These are phyloP conservation scores for Peromyscus leucopus DNA, from an alignment of 2,113 vertebrate genomes.

Conservation along the genomic window DNA sequence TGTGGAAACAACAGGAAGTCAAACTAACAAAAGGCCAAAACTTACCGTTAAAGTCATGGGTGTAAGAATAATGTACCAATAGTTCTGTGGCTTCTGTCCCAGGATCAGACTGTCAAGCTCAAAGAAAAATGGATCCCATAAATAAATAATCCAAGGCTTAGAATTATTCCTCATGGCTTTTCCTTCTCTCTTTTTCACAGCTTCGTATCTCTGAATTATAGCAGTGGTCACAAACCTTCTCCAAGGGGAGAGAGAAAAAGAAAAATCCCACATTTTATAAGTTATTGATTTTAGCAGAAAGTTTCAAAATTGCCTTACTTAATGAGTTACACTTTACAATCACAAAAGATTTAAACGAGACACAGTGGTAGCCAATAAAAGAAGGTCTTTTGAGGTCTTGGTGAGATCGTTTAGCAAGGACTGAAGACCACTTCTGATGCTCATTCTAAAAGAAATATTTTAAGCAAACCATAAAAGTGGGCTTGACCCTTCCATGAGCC, in stretches of 20 bases:
- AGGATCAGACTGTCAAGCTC: constrained; percentile 79
- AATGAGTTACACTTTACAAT: constrained; percentile 73
- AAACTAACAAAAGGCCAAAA: constrained; percentile 70
- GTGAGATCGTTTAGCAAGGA: constrained; percentile 88
- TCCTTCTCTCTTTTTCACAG: constrained; percentile 67
- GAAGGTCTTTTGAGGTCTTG: constrained; percentile 85
- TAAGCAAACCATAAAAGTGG: constrained; percentile 92
- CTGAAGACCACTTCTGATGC: constrained; percentile 89
- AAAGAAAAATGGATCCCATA: constrained; percentile 83
- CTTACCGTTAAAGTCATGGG: constrained; percentile 74
- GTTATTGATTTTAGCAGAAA: constrained; percentile 85
- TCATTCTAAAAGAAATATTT: constrained; percentile 90
- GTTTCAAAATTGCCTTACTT: constrained; percentile 82
- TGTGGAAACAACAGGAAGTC: constrained; percentile 69
- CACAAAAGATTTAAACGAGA: constrained; percentile 75
- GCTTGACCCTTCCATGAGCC: constrained; percentile 90
- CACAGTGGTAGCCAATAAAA: constrained; percentile 74
- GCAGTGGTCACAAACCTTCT: constrained; percentile 69
- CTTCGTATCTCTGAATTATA: constrained; percentile 73
- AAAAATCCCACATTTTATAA: constrained; percentile 81
- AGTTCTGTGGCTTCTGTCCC: background rate
- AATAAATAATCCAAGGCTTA: constrained; percentile 80
- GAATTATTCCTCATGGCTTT: constrained; percentile 79
- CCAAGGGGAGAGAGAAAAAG: constrained; percentile 35
- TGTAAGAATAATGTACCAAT: constrained; percentile 73